These are phyloP conservation scores for Operophtera brumata DNA, from an alignment of 2,888 invertebrate genomes.

Conservation along the genomic window DNA sequence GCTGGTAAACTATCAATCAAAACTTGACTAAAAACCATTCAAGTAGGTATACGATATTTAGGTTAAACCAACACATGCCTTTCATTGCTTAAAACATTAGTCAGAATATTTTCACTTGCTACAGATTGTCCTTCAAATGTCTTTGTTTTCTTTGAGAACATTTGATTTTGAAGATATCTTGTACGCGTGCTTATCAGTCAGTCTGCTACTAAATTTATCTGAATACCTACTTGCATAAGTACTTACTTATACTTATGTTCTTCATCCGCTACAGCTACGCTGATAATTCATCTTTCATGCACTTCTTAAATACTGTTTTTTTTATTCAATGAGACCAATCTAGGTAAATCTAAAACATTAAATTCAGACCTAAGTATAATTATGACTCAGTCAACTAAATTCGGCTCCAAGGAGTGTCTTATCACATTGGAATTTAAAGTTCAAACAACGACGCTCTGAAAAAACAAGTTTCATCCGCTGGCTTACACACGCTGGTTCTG, in stretches of 20 bases:
- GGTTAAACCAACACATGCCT: background rate
- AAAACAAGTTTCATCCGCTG: conserved; percentile 55
- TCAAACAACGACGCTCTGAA: conserved; percentile 62
- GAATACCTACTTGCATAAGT: no score
- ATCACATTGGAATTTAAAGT: conserved; percentile 62
- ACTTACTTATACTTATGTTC: no score
- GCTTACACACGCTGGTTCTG: conserved; percentile 22
- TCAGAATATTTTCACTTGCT: background rate
- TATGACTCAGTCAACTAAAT: background rate
- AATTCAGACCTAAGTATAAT: no score
- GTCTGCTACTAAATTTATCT: no score
- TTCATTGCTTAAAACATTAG: background rate
- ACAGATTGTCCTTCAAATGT: background rate
- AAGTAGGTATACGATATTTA: conserved; percentile 3
- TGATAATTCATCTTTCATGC: no score
- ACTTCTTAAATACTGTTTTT: no score
- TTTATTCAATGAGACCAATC: no score
- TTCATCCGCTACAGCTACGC: no score
- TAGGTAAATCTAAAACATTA: no score
- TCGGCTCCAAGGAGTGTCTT: conserved; percentile 34
- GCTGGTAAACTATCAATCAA: conserved; percentile 26
- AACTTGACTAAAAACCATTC: conserved; percentile 10
- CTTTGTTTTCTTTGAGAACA: background rate
- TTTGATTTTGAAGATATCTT: background rate
- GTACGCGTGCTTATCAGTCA: no score